Conservation (phyloP, 2,888 invertebrate genomes). For the Xestia rhomboidea region DNA sequence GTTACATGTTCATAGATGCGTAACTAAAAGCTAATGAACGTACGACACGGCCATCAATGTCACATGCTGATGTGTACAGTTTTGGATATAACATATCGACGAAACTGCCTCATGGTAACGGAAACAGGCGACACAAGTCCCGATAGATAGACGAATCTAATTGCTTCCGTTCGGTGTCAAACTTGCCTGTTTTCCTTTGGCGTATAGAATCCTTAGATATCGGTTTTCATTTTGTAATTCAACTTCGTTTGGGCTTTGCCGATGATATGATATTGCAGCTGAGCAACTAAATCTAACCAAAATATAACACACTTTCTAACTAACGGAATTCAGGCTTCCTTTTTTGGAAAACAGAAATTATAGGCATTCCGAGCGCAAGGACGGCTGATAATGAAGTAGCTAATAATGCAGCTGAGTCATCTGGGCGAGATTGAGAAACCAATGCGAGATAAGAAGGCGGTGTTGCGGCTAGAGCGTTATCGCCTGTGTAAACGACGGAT, state of each 20-base stretch:
- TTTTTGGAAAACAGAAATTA: constrained; percentile 35
- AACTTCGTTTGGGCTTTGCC: not conserved
- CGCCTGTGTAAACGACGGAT: constrained; percentile 81
- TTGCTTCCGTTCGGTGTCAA: constrained; percentile 39
- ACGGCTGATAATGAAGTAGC: constrained; percentile 58
- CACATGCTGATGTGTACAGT: constrained; percentile 34
- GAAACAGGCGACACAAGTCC: constrained; percentile 35
- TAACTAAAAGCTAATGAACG: constrained; percentile 50
- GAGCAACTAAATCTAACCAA: constrained; percentile 12
- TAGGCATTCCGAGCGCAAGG: constrained; percentile 50
- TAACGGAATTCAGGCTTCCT: constrained; percentile 18
- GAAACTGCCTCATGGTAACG: constrained; percentile 31
- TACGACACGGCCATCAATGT: constrained; percentile 41
- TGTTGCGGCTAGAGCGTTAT: constrained; percentile 77
- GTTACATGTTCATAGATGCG: constrained; percentile 48
- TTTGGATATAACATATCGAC: constrained; percentile 16
- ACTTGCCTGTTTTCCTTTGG: not conserved
- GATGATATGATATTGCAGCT: not conserved
- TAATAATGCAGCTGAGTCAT: constrained; percentile 62
- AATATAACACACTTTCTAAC: constrained; percentile 42
- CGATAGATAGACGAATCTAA: constrained; percentile 39
- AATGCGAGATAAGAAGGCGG: constrained; percentile 74
- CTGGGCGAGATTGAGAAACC: constrained; percentile 70
- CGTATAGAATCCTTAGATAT: not conserved
- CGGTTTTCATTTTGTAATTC: not conserved